phyloP scores from a whole-genome alignment of 2,113 vertebrate genomes.

The Pyxicephalus adspersus region DNA sequence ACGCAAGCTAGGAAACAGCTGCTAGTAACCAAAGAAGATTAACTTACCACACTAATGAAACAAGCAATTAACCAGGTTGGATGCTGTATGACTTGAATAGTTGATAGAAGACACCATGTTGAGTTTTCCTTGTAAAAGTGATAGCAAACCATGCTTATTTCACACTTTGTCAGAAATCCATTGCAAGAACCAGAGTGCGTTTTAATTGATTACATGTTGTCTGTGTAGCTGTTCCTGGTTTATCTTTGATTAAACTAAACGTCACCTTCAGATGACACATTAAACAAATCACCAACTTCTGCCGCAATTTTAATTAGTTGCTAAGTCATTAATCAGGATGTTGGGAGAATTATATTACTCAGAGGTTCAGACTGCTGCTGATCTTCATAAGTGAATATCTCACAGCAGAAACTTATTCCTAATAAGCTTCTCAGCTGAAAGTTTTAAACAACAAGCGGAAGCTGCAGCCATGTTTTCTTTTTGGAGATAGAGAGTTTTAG shows the following conservation, averaged over 20 bases:
- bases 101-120: background rate
- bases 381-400: constrained; percentile 4
- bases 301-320: constrained; percentile 64
- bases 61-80: too few species aligned
- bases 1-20: too few species aligned
- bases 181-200: background rate
- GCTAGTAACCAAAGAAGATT: too few species aligned
- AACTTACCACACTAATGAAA: too few species aligned
- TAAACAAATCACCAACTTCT: constrained; percentile 62
- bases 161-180: constrained; percentile 14
- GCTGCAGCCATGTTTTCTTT: background rate
- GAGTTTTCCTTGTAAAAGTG: background rate
- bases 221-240: constrained; percentile 48
- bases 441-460: background rate
- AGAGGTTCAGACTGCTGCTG: constrained; percentile 19
- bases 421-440: background rate
- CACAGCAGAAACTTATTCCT: background rate
- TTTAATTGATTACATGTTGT: constrained; percentile 48
- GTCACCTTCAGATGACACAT: constrained; percentile 56
- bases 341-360: constrained; percentile 43
- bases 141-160: background rate
- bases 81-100: background rate
- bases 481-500: too few species aligned
- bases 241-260: constrained; percentile 56
- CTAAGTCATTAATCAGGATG: constrained; percentile 64